Conservation (phyloP, 2,113 vertebrate genomes). For the Helogale parvula region DNA sequence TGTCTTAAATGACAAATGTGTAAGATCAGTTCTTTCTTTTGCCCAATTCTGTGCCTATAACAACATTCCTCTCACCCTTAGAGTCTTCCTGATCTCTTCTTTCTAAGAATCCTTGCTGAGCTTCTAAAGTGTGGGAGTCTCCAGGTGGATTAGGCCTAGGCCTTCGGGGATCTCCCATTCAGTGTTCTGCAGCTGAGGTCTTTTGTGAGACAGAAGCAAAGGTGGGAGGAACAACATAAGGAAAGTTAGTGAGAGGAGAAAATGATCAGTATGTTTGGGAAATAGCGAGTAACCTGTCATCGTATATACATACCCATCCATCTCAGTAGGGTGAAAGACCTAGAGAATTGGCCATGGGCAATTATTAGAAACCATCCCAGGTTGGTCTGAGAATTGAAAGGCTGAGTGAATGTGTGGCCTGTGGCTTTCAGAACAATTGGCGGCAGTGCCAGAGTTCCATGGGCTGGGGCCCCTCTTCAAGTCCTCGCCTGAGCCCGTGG, state of each 20-base stretch:
- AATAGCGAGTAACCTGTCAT: background rate
- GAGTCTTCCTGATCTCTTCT: background rate
- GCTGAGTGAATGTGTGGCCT: background rate
- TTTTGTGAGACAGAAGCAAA: background rate
- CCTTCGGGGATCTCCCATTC: background rate
- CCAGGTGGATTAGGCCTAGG: background rate
- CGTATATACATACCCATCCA: accelerated
- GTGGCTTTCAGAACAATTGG: constrained; percentile 88
- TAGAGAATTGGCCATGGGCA: background rate
- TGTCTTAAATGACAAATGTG: background rate
- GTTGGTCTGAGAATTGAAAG: background rate
- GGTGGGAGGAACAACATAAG: background rate
- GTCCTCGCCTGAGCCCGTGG: constrained; percentile 88
- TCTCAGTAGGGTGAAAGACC: background rate
- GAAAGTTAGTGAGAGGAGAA: background rate
- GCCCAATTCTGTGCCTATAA: background rate
- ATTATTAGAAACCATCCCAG: background rate
- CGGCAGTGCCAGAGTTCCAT: constrained; percentile 87
- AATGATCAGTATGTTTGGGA: background rate
- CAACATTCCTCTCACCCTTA: background rate
- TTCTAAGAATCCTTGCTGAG: background rate
- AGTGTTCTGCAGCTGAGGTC: background rate
- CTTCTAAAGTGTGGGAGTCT: background rate
- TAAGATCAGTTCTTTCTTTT: background rate
- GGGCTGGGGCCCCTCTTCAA: constrained; percentile 88